Base-by-base conservation (phyloP, 2,888 invertebrate species). In the Pyrgus malvae region DNA sequence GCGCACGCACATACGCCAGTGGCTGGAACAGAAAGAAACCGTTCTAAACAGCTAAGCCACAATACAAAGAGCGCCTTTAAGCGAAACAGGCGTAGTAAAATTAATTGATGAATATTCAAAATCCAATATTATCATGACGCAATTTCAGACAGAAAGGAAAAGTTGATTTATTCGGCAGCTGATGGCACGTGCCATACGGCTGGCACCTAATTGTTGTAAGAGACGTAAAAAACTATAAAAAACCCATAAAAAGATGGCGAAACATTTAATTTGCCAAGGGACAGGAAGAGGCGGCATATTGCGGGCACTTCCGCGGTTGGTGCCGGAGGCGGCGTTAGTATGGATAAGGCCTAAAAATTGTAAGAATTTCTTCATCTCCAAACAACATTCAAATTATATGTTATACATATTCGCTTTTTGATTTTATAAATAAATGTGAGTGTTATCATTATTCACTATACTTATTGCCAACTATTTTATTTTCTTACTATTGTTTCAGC, bases 211-310 rank as follows among this genome's bases (percentile, higher is more conserved):
- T 79, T 79, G 78, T 74, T 69, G 63, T 61, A 68, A 76, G 75
- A 77, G 25, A 31, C 38, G 12, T 50, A 63, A 72, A 79, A 82
- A 74, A 70, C 57, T 58, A 61, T 65, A 67, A 72, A 79, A 21
- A 82, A 74, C 69, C 57, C 57, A 62, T 66, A 68, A 69, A 76
- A 82, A 83, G 84, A 83, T 73, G 69, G 64, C 69, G 74, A 53
- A 53, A 46, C 45, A 53, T 46, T 45, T 53, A 82, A 84, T 83
- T 87, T 83, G 77, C 82, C 80, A 74, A 81, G 78, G 79, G 80
- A 79, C 86, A 83, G 88, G 88, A 87, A 88, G 87, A 86, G 83
- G 83, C 73, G 81, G 83, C 81, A 77, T 78, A 70, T 78, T 85
- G 89, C 68, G 88, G 87, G 70, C 63, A 83, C 83, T 89, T 89